Evolutionary conservation across 2,113 vertebrate species (phyloP).

Genomic region (Girardinichthys multiradiatus): DNA sequence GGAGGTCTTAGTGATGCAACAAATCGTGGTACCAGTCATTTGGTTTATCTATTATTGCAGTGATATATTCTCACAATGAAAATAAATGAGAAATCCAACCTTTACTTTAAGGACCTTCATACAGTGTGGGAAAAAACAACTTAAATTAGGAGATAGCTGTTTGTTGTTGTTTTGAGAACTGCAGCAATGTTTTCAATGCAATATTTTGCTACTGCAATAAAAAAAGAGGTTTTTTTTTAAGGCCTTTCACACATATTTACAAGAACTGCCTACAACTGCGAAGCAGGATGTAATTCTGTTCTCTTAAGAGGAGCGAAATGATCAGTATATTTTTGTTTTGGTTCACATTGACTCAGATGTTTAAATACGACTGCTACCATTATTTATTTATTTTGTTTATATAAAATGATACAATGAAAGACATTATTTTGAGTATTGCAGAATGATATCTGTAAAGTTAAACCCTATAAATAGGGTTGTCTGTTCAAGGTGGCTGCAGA

Average conservation of each 20-base stretch:
- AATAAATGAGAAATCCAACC: no score
- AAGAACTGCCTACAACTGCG: not conserved
- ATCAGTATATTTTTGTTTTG: slow-evolving; percentile 25
- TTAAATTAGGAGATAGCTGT: no score
- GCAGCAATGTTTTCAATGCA: not conserved
- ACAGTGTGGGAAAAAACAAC: no score
- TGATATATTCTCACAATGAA: no score
- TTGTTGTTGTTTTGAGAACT: no score
- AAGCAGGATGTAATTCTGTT: not conserved
- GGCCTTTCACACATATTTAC: not conserved
- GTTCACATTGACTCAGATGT: slow-evolving; percentile 17
- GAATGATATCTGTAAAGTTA: not conserved
- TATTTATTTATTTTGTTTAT: slow-evolving; percentile 48
- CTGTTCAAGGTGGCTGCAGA: not conserved
- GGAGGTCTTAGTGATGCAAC: no score
- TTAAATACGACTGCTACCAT: slow-evolving; percentile 16
- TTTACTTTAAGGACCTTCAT: no score
- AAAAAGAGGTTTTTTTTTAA: not conserved
- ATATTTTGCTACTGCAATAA: not conserved
- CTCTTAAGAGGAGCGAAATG: not conserved
- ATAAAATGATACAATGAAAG: slow-evolving; percentile 23
- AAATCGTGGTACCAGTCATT: no score
- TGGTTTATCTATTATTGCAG: no score
- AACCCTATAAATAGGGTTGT: no score
- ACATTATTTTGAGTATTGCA: not conserved